Conservation (phyloP, 2,888 invertebrate species). For the Latrodectus elegans region DNA sequence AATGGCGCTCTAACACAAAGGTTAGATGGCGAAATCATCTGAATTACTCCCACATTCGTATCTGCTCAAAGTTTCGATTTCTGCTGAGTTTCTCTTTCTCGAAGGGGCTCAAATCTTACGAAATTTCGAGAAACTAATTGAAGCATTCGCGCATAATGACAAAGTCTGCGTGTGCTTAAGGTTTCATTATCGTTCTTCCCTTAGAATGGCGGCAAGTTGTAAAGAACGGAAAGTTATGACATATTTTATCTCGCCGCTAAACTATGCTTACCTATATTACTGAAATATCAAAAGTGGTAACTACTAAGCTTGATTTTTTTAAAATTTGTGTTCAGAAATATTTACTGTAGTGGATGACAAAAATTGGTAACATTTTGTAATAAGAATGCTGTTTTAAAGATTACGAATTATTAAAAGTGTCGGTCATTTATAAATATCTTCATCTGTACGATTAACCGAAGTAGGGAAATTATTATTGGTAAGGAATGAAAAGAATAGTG, state of each 20-base stretch:
- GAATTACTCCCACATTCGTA: conserved; percentile 19
- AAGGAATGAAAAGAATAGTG: too few species aligned
- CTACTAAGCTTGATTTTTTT: too few species aligned
- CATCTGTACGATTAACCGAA: too few species aligned
- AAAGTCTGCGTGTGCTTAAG: conserved; percentile 27
- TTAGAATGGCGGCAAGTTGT: neutral
- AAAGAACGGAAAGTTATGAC: neutral
- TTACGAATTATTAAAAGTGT: too few species aligned
- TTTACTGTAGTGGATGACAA: too few species aligned
- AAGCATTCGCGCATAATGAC: conserved; percentile 38
- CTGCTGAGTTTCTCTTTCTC: conserved; percentile 43
- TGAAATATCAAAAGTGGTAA: too few species aligned
- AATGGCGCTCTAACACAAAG: conserved; percentile 28
- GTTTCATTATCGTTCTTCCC: conserved; percentile 33
- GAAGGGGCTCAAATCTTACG: conserved; percentile 15
- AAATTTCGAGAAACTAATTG: conserved; percentile 52
- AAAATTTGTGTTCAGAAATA: too few species aligned
- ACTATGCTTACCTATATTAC: too few species aligned
- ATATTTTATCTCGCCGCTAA: neutral
- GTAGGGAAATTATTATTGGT: too few species aligned
- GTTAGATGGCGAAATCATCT: conserved; percentile 41
- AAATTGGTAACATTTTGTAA: too few species aligned
- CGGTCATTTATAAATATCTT: too few species aligned
- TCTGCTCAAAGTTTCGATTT: conserved; percentile 47
- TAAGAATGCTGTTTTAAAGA: too few species aligned